Conservation (phyloP, 2,113 vertebrate species). For the Cyphomyrus plagiostoma region DNA sequence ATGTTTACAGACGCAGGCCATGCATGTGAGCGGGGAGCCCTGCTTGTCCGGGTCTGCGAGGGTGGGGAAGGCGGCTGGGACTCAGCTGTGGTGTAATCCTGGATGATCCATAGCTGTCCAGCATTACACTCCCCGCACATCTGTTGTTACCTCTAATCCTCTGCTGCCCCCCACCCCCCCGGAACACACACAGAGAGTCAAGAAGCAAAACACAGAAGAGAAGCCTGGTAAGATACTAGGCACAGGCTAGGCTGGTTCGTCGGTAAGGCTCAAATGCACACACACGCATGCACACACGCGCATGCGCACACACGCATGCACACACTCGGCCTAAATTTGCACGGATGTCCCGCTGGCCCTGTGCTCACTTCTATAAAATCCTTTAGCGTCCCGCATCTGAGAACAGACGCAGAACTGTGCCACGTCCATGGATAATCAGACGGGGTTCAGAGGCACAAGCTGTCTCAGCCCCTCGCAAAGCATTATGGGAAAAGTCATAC, state of each 20-base stretch:
- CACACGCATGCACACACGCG: too few relatives aligned
- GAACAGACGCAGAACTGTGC: not conserved
- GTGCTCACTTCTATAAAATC: not conserved
- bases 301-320: too few relatives aligned
- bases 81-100: slow-evolving; percentile 63
- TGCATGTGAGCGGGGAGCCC: slow-evolving; percentile 28
- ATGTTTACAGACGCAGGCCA: not conserved
- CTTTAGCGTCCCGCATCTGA: not conserved
- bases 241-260: slow-evolving; percentile 35
- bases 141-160: slow-evolving; percentile 54
- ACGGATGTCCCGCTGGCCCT: not conserved
- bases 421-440: not conserved
- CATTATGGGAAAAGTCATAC: not conserved
- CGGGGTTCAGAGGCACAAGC: not conserved
- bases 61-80: not conserved
- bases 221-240: not conserved
- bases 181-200: not conserved
- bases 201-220: not conserved
- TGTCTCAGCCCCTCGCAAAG: not conserved
- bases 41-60: slow-evolving; percentile 20
- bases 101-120: slow-evolving; percentile 63
- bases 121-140: slow-evolving; percentile 62
- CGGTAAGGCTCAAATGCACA: not conserved
- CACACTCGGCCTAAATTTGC: not conserved
- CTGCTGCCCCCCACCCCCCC: not conserved